These are phyloP conservation scores for Caenorhabditis uteleia DNA, from an alignment of 2,888 invertebrate genomes.

Conservation along the genomic window DNA sequence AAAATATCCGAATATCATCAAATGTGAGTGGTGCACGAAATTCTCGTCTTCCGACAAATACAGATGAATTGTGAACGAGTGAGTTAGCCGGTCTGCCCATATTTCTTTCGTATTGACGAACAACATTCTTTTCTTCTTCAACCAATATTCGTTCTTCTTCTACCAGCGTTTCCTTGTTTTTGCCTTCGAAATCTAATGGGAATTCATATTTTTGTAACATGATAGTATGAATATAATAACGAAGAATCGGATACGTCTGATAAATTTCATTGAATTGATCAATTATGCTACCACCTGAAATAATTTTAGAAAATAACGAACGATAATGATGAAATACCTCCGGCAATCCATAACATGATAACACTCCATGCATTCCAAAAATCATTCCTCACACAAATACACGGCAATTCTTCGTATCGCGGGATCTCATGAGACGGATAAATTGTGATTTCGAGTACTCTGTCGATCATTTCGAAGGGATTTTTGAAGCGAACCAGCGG, in stretches of 20 bases:
- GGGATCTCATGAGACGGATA: neutral
- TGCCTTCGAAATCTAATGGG: slow-evolving; percentile 26
- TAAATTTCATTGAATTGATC: slow-evolving; percentile 15
- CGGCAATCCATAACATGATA: slow-evolving; percentile 29
- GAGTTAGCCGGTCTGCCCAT: slow-evolving; percentile 3
- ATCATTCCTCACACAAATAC: neutral
- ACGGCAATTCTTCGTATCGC: slow-evolving; percentile 1
- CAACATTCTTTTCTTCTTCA: neutral
- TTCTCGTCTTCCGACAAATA: slow-evolving; percentile 6
- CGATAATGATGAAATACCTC: slow-evolving; percentile 1
- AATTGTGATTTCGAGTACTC: slow-evolving; percentile 12
- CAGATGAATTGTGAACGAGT: neutral
- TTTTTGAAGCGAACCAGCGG: slow-evolving; percentile 7
- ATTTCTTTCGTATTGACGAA: slow-evolving; percentile 11
- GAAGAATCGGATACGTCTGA: slow-evolving; percentile 11
- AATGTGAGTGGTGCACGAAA: slow-evolving; percentile 7
- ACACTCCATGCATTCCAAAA: slow-evolving; percentile 25
- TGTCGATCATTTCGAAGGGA: slow-evolving; percentile 22
- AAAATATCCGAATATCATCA: slow-evolving; percentile 12
- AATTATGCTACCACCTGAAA: neutral
- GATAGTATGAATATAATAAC: slow-evolving; percentile 17
- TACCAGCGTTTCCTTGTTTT: slow-evolving; percentile 1
- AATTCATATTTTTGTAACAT: slow-evolving; percentile 19
- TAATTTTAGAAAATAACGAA: neutral
- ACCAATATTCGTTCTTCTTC: slow-evolving; percentile 5